phyloP scores from a whole-genome alignment of 2,113 vertebrate species.

The Tetrax tetrax region DNA sequence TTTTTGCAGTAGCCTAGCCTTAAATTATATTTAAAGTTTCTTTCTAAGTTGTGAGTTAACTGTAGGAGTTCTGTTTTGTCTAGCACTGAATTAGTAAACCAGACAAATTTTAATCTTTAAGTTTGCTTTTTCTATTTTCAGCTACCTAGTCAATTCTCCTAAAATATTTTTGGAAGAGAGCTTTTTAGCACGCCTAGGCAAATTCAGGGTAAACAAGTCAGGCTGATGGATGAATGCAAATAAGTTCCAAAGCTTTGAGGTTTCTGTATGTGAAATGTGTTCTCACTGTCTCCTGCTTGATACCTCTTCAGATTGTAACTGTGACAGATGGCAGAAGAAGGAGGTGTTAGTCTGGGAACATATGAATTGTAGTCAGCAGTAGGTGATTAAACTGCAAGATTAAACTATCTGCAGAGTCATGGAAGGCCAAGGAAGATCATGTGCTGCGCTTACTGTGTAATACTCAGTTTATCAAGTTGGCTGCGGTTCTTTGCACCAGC shows the following conservation, averaged over 20 bases:
- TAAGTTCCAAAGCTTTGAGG: not conserved
- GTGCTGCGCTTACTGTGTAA: not conserved
- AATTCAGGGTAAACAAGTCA: not conserved
- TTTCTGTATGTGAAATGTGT: not conserved
- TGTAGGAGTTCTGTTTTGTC: slow-evolving; percentile 1
- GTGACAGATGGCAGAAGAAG: not conserved
- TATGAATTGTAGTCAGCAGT: not conserved
- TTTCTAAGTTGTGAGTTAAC: not conserved
- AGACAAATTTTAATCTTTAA: not conserved
- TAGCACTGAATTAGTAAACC: not conserved
- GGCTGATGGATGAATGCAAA: not conserved
- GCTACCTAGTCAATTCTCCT: not conserved
- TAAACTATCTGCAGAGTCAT: not conserved
- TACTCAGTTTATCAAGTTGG: not conserved
- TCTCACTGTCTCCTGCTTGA: not conserved
- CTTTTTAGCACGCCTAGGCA: not conserved
- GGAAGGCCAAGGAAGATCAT: not conserved
- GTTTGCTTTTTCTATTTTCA: not conserved
- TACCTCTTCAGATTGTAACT: not conserved
- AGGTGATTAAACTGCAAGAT: not conserved
- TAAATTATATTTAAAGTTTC: not conserved
- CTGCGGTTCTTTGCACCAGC: not conserved
- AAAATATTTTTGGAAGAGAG: not conserved
- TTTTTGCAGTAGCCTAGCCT: not conserved
- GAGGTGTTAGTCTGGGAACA: not conserved